Evolutionary conservation across 2,797 vertebrate species (phyloP), one percentile per base, ranked within the genome.

Genomic region (Trachops cirrhosus): DNA sequence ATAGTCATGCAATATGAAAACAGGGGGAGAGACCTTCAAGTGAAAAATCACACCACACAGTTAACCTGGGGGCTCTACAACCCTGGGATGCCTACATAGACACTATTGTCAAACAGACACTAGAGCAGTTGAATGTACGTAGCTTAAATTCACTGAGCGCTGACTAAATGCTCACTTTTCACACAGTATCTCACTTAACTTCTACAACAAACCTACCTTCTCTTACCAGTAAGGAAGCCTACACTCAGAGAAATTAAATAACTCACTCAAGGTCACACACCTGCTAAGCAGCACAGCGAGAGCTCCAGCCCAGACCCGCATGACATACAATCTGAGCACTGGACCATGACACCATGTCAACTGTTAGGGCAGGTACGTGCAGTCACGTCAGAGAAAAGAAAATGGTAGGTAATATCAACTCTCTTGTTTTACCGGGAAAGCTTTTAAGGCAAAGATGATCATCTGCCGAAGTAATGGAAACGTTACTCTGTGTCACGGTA

Each of bases 401-500:
- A 93, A 78, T 39, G 41, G 19, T 6, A 4, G 18, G 15, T 37
- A 67, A 32, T 44, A 39, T 34, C 48, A 89, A 46, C 78, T 74
- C 64, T 52, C 18, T 1, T 29, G 16, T 64, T 92, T 92, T 57
- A 41, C 44, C n/a, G 32, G 19, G 73, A 93, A 93, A 48, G 64
- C 64, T 94, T 93, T 91, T 85, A 83, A 80, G 83, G 44, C 77
- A 71, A 89, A n/a, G 16, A 80, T 87, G 82, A 93, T 94, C 7
- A 15, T 15, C 90, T 44, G 39, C 50, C 67, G 50, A 96, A 57
- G 39, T 19, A 0, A 4, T 32, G 73, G 87, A 57, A 91, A 87
- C 37, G 70, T 89, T 91, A 32, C 64, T 95, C 86, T 85, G 32
- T 48, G 54, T 70, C 41, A 52, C 32, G 34, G 70, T 67, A 39